Conservation (phyloP, 2,113 vertebrate genomes). For the Podiceps cristatus region DNA sequence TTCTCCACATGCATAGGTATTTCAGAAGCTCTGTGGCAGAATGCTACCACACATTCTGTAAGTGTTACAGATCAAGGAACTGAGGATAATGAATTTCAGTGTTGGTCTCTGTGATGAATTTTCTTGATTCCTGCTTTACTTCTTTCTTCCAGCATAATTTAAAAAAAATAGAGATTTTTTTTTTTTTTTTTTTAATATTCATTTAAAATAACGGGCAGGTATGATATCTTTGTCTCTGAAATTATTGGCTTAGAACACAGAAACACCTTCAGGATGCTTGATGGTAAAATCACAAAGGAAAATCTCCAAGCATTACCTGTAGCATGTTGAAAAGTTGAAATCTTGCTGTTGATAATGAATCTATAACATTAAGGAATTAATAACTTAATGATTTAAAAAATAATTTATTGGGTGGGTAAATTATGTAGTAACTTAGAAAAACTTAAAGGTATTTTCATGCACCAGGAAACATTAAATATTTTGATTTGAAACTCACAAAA, state of each 20-base stretch:
- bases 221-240: neutral
- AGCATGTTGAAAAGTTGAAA: neutral
- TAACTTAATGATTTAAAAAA: neutral
- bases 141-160: neutral
- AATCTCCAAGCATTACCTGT: neutral
- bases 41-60: accelerated
- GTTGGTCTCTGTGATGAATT: neutral
- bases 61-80: neutral
- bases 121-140: neutral
- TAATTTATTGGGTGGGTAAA: accelerated
- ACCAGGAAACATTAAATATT: neutral
- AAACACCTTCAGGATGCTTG: neutral
- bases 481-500: neutral
- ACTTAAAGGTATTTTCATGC: neutral
- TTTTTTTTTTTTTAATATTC: neutral
- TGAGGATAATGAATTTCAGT: neutral
- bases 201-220: neutral
- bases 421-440: neutral
- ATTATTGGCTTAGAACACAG: neutral
- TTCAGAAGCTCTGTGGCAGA: neutral
- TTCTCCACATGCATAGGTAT: neutral
- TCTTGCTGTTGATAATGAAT: neutral
- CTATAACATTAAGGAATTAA: neutral
- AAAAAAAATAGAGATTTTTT: neutral
- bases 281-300: neutral